Percentiles rank a stretch among this genome's conserved stretches.
Conservation (phyloP, 2,888 invertebrate species). For the Polia nebulosa region DNA sequence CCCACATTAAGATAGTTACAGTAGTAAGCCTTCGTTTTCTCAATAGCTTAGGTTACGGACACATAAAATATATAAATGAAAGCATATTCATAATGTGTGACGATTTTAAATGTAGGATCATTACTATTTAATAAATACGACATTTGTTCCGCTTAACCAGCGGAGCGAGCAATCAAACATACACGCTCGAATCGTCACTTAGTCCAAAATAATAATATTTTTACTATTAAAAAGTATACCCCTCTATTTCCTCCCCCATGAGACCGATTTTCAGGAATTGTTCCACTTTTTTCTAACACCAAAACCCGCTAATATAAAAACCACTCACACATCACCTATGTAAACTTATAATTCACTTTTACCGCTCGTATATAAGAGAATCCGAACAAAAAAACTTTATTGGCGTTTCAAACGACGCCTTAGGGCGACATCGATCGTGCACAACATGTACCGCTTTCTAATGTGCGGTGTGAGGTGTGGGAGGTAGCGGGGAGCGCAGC, state of each 20-base stretch:
- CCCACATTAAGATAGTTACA: no score
- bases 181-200: not conserved
- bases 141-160: no score
- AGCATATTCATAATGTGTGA: no score
- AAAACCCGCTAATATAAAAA: constrained; percentile 37
- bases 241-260: not conserved
- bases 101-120: no score
- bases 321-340: constrained; percentile 52
- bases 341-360: constrained; percentile 82
- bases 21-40: no score
- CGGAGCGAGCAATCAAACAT: not conserved
- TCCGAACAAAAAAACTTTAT: constrained; percentile 86
- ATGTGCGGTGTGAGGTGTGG: constrained; percentile 21
- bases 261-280: constrained; percentile 1
- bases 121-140: no score
- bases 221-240: not conserved
- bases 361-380: constrained; percentile 78
- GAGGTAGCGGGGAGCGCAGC: constrained; percentile 32
- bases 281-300: constrained; percentile 18
- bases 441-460: constrained; percentile 74
- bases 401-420: constrained; percentile 88
- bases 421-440: constrained; percentile 87
- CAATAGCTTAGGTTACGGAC: no score
- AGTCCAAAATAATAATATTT: not conserved
- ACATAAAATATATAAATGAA: no score